Percentiles rank a stretch among this genome's conserved stretches.
phyloP scores from a whole-genome alignment of 1,140 invertebrate species.

The Penaeus japonicus region DNA sequence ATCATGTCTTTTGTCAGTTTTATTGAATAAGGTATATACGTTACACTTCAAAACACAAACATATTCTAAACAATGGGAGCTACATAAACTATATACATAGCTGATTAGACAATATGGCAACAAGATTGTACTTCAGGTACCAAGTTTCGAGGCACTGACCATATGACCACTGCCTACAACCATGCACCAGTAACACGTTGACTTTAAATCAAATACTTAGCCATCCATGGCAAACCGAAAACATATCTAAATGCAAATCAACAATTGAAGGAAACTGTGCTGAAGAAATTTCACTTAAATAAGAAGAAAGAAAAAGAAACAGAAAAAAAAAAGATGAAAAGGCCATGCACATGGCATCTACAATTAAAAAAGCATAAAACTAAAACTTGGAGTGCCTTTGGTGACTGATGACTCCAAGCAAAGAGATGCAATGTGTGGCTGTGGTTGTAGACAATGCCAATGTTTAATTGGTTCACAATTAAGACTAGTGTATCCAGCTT shows the following conservation, averaged over 20 bases:
- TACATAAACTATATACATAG: neutral
- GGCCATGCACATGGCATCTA: too few relatives aligned
- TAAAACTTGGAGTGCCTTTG: too few relatives aligned
- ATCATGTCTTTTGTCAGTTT: neutral
- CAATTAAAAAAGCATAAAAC: too few relatives aligned
- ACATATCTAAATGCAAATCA: neutral
- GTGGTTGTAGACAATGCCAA: too few relatives aligned
- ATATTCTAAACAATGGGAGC: neutral
- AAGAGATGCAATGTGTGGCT: too few relatives aligned
- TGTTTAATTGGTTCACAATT: too few relatives aligned
- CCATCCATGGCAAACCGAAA: too few relatives aligned
- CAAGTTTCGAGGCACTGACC: constrained; percentile 42
- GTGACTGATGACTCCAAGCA: too few relatives aligned
- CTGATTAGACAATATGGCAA: constrained; percentile 47
- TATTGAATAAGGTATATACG: constrained; percentile 7
- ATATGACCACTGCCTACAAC: neutral
- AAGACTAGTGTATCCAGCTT: too few relatives aligned
- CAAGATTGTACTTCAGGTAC: constrained; percentile 56
- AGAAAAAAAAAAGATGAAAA: too few relatives aligned
- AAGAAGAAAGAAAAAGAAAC: too few relatives aligned
- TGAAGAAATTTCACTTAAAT: too few relatives aligned
- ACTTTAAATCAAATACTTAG: neutral
- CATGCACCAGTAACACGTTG: neutral
- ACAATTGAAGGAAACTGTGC: neutral
- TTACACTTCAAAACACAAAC: constrained; percentile 10